Conservation (phyloP, 2,888 invertebrate species). For the Lepidochitona cinerea region DNA sequence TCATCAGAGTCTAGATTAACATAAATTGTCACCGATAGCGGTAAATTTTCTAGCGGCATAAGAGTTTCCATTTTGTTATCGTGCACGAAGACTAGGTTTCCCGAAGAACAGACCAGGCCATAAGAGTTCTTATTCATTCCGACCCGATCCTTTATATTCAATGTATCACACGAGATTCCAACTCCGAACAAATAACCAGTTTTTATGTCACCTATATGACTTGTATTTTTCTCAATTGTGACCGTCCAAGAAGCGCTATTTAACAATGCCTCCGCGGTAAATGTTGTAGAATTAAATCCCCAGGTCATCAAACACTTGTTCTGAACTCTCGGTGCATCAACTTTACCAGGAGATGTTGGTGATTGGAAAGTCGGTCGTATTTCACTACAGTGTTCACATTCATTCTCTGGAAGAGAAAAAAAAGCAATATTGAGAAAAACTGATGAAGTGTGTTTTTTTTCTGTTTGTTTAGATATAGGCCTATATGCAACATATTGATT, state of each 20-base stretch:
- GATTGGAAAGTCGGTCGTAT: slow-evolving; percentile 55
- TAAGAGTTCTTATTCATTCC: slow-evolving; percentile 56
- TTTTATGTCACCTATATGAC: slow-evolving; percentile 54
- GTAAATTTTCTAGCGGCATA: slow-evolving; percentile 54
- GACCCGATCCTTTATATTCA: slow-evolving; percentile 59
- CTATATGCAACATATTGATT: no score
- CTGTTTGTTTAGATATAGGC: no score
- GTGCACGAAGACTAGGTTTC: slow-evolving; percentile 50
- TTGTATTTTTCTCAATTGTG: slow-evolving; percentile 58
- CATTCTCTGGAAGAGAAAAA: slow-evolving; percentile 37
- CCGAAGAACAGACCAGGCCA: slow-evolving; percentile 58
- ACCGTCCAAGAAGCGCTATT: slow-evolving; percentile 58
- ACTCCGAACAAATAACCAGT: slow-evolving; percentile 65
- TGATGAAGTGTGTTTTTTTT: no score
- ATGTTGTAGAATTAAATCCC: slow-evolving; percentile 66
- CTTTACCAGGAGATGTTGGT: slow-evolving; percentile 41
- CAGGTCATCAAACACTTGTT: slow-evolving; percentile 65
- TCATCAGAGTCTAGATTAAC: slow-evolving; percentile 49
- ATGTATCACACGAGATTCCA: slow-evolving; percentile 53
- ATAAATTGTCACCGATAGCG: slow-evolving; percentile 55
- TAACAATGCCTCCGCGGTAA: slow-evolving; percentile 57
- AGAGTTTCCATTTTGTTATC: slow-evolving; percentile 52
- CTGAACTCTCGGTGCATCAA: slow-evolving; percentile 45
- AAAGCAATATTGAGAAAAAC: no score
- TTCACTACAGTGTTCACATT: slow-evolving; percentile 39